Base-by-base conservation (phyloP, 2,888 invertebrate species). In the Candidula unifasciata region DNA sequence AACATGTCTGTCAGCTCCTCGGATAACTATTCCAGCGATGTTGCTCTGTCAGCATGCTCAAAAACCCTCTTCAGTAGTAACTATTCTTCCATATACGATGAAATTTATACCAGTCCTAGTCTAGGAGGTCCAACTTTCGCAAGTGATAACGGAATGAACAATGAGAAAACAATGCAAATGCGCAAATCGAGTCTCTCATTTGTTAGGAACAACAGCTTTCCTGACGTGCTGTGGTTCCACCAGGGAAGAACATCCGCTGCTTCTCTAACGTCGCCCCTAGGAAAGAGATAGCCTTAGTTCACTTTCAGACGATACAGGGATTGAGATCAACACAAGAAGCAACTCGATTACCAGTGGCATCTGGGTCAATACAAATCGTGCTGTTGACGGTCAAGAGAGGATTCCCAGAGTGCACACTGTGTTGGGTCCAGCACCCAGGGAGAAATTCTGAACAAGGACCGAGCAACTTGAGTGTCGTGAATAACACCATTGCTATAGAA, bases 21-120 rank as follows among this genome's bases (percentile, higher is more conserved):
- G 30, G 66, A 57, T 21, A 66, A 76, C 60, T 78, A 71, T n/a
- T 77, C 78, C 27, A 83, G 78, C 71, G 84, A 83, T 30, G 60
- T 69, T 18, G 80, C 86, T 6, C 73, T 84, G 16, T 24, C 84
- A 6, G 80, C 80, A 24, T 82, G 44, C 44, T 44, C 79, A 3
- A 30, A 30, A 5, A 35, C 83, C n/a, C 77, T 77, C 33, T 82
- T 83, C 52, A 79, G 78, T 60, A 77, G 57, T 30, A 68, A 84
- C 6, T 73, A 78, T 52, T 30, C 76, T 5, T 76, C 81, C 54
- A 52, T 60, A n/a, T 74, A 57, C 6, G 83, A 83, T 54, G 35
- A 76, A n/a, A 80, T 80, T 37, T 64, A 80, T 18, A 54, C 54
- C 30, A 27, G 60, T 37, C 68, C 80, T 33, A 73, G 37, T 44